Base-by-base conservation (phyloP, 2,113 vertebrate genomes). In the Barbus barbus region DNA sequence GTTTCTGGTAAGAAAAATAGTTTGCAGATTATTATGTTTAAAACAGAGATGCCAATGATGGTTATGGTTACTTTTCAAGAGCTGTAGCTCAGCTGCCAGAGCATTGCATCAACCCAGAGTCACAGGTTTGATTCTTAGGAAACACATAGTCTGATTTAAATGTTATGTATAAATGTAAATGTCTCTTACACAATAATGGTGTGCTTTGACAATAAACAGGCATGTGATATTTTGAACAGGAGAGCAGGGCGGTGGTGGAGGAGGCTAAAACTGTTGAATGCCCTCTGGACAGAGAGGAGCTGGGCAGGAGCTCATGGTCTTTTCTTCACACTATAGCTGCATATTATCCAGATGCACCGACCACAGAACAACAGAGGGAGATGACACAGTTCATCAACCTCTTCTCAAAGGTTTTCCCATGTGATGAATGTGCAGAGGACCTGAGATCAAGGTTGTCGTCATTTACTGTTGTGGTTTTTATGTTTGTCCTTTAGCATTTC, bases 351-450 rank as follows among this genome's bases (percentile, higher is more conserved):
- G 96, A 98, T 1, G 86, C 5, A 0, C 98, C 98, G 16, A 95
- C 93, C 0, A 4, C 86, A 3, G 80, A 86, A 12, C 95, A 99
- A 90, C 97, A 97, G 92, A 88, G 90, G 69, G 97, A 99, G 33
- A 99, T 99, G 97, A 94, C 91, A 1, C 96, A 97, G 48, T 96
- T 99, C 90, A 94, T 99, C 88, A 92, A 92, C 86, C 94, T 99
- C 51, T 99, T 99, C 92, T 97, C 98, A 61, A 97, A 96, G 89
- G 97, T 98, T 89, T 99, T 96, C 87, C 98, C 98, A 0, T 99
- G 98, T n/a, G 95, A 98, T 9, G 97, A 98, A 84, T 99, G 98
- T 28, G 97, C 97, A 0, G 94, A 96, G 88, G 98, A 99, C 83
- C 93, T 99, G 86, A 95, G 95, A 89, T 86, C 89, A 69, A 96